Conservation (phyloP, 2,888 invertebrate genomes). For the Nasonovia ribisnigri region DNA sequence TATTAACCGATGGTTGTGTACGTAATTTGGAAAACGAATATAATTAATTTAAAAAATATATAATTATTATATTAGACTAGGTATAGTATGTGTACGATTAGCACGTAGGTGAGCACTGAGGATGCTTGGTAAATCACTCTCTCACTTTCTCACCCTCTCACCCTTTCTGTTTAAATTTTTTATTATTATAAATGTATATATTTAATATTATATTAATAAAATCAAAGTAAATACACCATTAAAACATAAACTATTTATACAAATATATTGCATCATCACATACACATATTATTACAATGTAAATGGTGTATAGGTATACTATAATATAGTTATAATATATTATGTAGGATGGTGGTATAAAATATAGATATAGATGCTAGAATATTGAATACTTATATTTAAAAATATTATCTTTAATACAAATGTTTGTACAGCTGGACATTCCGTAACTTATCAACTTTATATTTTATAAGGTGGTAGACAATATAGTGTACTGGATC, state of each 20-base stretch:
- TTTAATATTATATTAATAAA: no score
- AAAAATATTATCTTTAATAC: not conserved
- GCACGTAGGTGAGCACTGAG: not conserved
- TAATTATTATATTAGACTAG: no score
- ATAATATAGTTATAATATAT: not conserved
- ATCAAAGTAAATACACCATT: no score
- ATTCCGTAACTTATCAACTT: not conserved
- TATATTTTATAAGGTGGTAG: not conserved
- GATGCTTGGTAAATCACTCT: not conserved
- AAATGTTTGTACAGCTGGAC: not conserved
- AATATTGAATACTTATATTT: not conserved
- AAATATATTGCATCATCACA: not conserved
- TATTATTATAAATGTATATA: not conserved
- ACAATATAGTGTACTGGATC: conserved; percentile 12
- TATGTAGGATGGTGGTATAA: no score
- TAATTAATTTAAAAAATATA: not conserved
- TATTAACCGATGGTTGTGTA: not conserved
- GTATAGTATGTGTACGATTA: not conserved
- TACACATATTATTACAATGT: not conserved
- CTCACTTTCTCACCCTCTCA: no score
- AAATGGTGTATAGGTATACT: no score
- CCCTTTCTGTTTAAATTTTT: no score
- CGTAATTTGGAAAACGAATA: not conserved
- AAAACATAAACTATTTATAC: not conserved
- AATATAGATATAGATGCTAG: not conserved